Conservation (phyloP, 37 sponge, comb jelly and placozoan genomes). For the Bolinopsis microptera region DNA sequence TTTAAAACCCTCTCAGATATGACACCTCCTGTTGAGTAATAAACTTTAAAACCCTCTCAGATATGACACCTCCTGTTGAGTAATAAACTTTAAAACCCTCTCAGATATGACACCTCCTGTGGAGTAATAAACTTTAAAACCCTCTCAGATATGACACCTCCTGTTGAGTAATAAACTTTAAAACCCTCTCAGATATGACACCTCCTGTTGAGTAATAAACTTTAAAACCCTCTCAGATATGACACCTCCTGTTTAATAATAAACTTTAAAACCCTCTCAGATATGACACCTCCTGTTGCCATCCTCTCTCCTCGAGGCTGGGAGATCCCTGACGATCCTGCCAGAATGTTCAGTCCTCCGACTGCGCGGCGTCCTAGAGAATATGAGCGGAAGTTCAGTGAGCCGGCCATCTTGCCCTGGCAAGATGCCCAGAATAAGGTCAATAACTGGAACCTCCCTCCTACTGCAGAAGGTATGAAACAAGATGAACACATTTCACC, state of each 20-base stretch:
- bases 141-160: not conserved
- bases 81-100: not conserved
- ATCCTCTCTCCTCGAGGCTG: constrained; percentile 43
- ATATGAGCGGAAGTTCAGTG: not conserved
- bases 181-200: not conserved
- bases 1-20: not conserved
- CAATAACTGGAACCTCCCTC: constrained; percentile 13
- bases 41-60: not conserved
- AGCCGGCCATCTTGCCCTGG: not conserved
- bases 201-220: not conserved
- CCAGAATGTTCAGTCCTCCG: not conserved
- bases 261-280: not conserved
- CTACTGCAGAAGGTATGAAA: not conserved
- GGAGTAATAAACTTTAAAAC: not conserved
- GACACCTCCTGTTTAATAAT: not conserved
- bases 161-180: not conserved
- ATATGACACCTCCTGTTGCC: constrained; percentile 21
- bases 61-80: not conserved
- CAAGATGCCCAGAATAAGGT: constrained; percentile 42
- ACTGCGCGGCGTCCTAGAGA: not conserved
- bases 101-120: not conserved
- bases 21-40: not conserved
- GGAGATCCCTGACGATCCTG: constrained; percentile 17
- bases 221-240: not conserved
- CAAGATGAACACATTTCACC: too few relatives aligned